A percentile compares a stretch with the other conserved stretches of the same genome.
Evolutionary conservation across 2,113 vertebrate species (phyloP).

Genomic region (Catharus minimus): DNA sequence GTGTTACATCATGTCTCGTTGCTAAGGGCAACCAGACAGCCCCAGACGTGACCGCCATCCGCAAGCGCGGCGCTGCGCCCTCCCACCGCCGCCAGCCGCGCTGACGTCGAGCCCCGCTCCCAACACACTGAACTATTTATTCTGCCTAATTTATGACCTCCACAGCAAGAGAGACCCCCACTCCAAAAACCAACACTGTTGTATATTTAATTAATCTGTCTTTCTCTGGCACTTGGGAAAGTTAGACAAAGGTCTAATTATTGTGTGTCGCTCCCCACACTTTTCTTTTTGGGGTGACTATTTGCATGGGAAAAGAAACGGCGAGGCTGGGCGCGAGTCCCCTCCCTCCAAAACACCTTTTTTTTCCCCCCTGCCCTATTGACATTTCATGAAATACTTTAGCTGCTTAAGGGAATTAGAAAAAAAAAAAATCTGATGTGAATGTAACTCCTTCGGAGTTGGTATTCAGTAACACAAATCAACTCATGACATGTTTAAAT

Average conservation of each 20-base stretch:
- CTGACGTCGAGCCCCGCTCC: conserved; percentile 77
- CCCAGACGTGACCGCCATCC: conserved; percentile 96
- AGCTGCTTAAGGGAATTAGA: conserved; percentile 85
- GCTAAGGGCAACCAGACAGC: conserved; percentile 94
- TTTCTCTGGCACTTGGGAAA: conserved; percentile 84
- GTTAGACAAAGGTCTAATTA: conserved; percentile 89
- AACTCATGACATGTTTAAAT: conserved; percentile 90
- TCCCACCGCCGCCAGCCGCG: conserved; percentile 78
- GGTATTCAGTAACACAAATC: conserved; percentile 85
- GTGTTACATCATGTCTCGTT: conserved; percentile 99
- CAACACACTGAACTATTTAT: conserved; percentile 88
- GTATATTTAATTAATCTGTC: conserved; percentile 88
- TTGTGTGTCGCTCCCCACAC: conserved; percentile 78
- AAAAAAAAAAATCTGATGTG: conserved; percentile 76
- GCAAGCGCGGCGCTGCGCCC: conserved; percentile 83
- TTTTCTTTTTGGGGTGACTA: conserved; percentile 74
- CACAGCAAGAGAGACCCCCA: conserved; percentile 77
- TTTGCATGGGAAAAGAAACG: conserved; percentile 83
- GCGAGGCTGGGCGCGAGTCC: conserved; percentile 47
- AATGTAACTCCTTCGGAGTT: conserved; percentile 84
- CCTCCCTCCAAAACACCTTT: conserved; percentile 64
- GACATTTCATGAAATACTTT: conserved; percentile 85
- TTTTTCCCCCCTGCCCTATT: conserved; percentile 73
- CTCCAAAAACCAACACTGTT: conserved; percentile 84
- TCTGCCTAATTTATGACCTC: conserved; percentile 84